Base-by-base conservation (phyloP, 2,797 vertebrate genomes). In the Galago senegalensis region DNA sequence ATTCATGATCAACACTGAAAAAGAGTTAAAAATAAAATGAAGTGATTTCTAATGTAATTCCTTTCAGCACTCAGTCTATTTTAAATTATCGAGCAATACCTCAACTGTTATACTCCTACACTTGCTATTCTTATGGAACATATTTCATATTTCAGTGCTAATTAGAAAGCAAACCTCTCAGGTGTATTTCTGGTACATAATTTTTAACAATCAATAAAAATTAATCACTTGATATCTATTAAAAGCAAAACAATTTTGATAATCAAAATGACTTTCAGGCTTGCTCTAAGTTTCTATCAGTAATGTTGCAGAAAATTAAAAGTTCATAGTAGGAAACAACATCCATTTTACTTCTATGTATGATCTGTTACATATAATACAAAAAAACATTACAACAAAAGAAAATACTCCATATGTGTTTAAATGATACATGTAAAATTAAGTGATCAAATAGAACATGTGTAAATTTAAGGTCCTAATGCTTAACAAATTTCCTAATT, bases 251-350 rank as follows among this genome's bases (percentile, higher is more conserved):
- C 20, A 49, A 88, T 69, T 72, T 80, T 93, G 31, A 75, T 81
- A 61, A 43, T 31, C 83, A 84, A 92, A 93, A 95, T 75, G 20
- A 93, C 84, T 94, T 93, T 93, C 85, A 95, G 7, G n/a, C 40
- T 95, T 93, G 27, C 14, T 40, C 1, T 56, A 70, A 77, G 63
- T 79, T 97, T 96, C 77, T 81, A 87, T 58, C 72, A 89, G 18
- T 72, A 95, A 94, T 49, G 5, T 87, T 63, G 93, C 4, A 86
- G 46, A 93, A 93, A 93, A 96, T 60, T 89, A 84, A 94, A 94
- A 87, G 72, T 86, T 88, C 91, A 85, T 27, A 93, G 25, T 56
- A 93, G 17, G 12, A 94, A 87, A 91, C 77, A 94, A 88, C 81
- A 21, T 83, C 7, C 16, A 89, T 79, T 91, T 37, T 56, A 85